A percentile compares a stretch with the other conserved stretches of the same genome.
Evolutionary conservation across 2,888 invertebrate genomes (phyloP).

Genomic region (Spialia ferax): DNA sequence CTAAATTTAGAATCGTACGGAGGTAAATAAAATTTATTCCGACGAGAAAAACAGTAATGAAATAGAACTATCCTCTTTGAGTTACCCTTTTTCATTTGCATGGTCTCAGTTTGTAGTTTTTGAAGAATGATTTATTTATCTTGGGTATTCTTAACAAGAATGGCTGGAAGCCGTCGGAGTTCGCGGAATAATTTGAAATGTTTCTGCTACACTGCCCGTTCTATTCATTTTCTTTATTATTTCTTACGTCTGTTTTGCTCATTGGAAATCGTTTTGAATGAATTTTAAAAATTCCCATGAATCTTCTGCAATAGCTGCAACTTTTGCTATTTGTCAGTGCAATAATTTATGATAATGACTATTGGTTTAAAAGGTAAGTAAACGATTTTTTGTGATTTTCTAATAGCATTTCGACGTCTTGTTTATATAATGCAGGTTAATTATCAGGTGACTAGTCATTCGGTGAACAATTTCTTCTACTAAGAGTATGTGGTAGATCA

Average conservation of each 20-base stretch:
- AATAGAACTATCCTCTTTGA: conserved; percentile 35
- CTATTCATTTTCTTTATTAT: conserved; percentile 9
- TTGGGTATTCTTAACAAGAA: conserved; percentile 34
- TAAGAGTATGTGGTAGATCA: too few relatives aligned
- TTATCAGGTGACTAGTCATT: too few relatives aligned
- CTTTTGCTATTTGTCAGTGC: neutral
- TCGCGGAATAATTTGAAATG: conserved; percentile 22
- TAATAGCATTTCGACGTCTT: too few relatives aligned
- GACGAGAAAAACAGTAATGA: conserved; percentile 21
- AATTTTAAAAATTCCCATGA: neutral
- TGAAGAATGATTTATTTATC: conserved; percentile 36
- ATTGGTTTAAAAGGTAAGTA: neutral
- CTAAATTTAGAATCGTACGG: neutral
- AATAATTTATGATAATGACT: conserved; percentile 5
- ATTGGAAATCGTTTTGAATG: conserved; percentile 1
- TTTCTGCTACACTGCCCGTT: conserved; percentile 13
- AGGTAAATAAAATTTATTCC: conserved; percentile 15
- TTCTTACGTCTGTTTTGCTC: neutral
- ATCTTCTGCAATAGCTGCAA: neutral
- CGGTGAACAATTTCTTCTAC: too few relatives aligned
- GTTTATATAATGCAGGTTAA: too few relatives aligned
- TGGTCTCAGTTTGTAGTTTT: conserved; percentile 33
- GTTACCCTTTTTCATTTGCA: conserved; percentile 32
- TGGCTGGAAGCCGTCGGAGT: conserved; percentile 1
- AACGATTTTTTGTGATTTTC: neutral